phyloP scores from a whole-genome alignment of 2,888 invertebrate species.

The Rotaria macrura region DNA sequence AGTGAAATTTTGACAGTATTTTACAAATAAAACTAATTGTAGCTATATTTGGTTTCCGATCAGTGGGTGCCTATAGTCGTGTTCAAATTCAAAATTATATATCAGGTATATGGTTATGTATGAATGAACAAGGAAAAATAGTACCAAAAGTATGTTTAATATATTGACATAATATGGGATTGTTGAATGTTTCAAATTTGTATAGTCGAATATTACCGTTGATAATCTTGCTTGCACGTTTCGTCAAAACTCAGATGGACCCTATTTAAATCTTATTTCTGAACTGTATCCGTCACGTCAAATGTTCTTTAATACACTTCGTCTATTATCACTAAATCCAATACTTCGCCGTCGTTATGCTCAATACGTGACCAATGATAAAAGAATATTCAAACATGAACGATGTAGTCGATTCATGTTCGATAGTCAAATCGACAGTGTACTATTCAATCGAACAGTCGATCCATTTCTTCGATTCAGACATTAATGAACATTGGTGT shows the following conservation, averaged over 20 bases:
- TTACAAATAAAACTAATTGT: background rate
- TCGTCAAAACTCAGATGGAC: slow-evolving; percentile 19
- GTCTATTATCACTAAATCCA: background rate
- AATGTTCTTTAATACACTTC: background rate
- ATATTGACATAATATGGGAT: background rate
- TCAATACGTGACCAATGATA: background rate
- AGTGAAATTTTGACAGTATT: background rate
- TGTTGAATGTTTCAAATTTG: background rate
- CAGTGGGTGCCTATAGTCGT: slow-evolving; percentile 7
- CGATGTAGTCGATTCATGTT: background rate
- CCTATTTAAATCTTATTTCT: background rate
- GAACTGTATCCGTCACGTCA: background rate
- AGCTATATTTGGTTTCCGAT: background rate
- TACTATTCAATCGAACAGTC: background rate
- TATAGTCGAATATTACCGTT: background rate
- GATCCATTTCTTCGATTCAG: background rate
- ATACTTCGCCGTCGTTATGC: background rate
- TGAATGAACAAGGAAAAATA: background rate
- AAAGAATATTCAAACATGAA: background rate
- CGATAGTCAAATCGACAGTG: background rate
- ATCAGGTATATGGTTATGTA: background rate
- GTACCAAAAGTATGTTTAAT: background rate
- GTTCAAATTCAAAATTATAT: slow-evolving; percentile 16
- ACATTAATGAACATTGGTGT: background rate
- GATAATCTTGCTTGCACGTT: slow-evolving; percentile 8